Evolutionary conservation across 2,797 vertebrate species (phyloP), one percentile per base, ranked within the genome.

Genomic region (Erethizon dorsatum): DNA sequence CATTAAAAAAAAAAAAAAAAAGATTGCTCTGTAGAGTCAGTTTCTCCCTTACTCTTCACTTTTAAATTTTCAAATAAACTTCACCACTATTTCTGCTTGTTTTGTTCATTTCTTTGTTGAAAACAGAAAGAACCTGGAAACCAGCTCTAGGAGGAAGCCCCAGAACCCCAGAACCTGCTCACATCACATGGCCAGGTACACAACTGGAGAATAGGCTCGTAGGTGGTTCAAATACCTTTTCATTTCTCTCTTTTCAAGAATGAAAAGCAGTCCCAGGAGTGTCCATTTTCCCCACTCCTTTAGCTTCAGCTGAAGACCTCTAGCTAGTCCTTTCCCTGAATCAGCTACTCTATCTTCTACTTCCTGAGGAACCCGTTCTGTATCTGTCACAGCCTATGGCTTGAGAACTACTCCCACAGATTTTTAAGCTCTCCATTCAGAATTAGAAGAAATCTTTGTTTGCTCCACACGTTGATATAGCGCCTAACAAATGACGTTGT

Each of bases 391-490:
- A 18, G 65, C 56, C 37, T 69, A 15, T 13, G 14, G 20, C 78
- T 83, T 75, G 15, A 90, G n/a, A 59, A 71, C 10, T 17, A 20
- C 28, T 88, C 24, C 45, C 65, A 0, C 12, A 61, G 17, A 1
- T 79, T 45, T 45, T 90, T 67, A 89, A 82, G 37, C 33, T 57
- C 54, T 80, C n/a, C 67, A 56, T 54, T 88, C 26, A 73, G 54
- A 95, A 88, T 67, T 50, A 54, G 93, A 95, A 84, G 71, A 87
- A 45, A 94, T 31, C 87, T 41, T 45, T 20, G 61, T 83, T 84
- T 91, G 11, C 28, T 82, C 82, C 78, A 56, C 14, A 47, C 37
- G 75, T 96, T 63, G 20, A 50, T 69, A 59, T 1, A 75, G 33
- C 75, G n/a, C 50, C 50, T 75, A 97, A 14, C 63, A 54, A 7